Conservation (phyloP, 2,888 invertebrate species). For the Spisula solida region DNA sequence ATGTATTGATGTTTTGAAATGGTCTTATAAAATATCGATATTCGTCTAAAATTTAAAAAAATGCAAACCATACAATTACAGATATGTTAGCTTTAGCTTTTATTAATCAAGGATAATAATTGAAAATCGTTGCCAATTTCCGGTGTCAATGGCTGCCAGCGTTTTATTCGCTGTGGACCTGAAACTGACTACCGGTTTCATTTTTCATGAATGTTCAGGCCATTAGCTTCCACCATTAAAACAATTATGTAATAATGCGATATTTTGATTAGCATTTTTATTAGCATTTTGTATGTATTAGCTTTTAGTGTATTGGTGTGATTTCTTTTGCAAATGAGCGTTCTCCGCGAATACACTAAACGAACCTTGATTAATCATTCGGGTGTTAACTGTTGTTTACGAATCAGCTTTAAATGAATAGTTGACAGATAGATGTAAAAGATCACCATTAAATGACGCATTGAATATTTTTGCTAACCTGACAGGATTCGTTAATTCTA, state of each 20-base stretch:
- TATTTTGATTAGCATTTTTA: neutral
- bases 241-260: neutral
- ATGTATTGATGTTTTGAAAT: neutral
- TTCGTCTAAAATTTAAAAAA: neutral
- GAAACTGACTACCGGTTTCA: neutral
- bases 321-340: neutral
- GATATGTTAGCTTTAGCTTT: neutral
- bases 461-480: no score
- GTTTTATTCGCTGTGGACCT: neutral
- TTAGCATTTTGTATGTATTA: neutral
- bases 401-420: no score
- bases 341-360: neutral
- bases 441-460: no score
- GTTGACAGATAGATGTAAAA: no score
- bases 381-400: no score
- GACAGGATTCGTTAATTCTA: no score
- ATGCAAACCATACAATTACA: neutral
- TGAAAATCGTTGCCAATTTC: constrained; percentile 25
- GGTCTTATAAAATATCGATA: neutral
- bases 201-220: neutral
- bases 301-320: neutral
- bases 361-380: no score
- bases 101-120: constrained; percentile 8
- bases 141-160: constrained; percentile 13
- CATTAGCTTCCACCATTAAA: neutral